Evolutionary conservation across 1,140 invertebrate species (phyloP).

Genomic region (Nasonia longicornis): DNA sequence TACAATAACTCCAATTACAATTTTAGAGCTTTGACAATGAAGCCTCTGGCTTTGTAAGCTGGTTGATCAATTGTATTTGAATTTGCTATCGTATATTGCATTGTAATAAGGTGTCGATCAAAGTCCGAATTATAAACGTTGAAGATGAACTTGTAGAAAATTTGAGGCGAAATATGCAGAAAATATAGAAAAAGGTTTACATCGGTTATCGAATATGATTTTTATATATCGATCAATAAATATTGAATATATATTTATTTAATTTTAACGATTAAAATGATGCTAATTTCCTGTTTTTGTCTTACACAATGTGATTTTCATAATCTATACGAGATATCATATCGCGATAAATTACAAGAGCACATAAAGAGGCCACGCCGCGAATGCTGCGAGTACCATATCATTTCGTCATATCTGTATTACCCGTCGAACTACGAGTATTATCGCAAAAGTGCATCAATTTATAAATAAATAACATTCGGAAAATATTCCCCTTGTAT

Average conservation of each 20-base stretch:
- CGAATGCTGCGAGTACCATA: background rate
- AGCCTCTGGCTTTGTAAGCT: slow-evolving; percentile 23
- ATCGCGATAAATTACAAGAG: background rate
- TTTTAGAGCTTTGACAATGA: slow-evolving; percentile 42
- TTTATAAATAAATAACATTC: too few relatives aligned
- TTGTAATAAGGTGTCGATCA: background rate
- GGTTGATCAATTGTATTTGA: slow-evolving; percentile 29
- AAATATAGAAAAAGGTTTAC: background rate
- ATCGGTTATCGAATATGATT: background rate
- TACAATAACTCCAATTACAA: slow-evolving; percentile 44
- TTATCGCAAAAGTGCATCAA: background rate
- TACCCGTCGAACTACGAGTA: background rate
- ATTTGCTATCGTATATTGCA: slow-evolving; percentile 5
- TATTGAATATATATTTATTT: background rate
- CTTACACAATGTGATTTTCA: background rate
- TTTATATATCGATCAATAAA: background rate
- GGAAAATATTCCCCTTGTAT: background rate
- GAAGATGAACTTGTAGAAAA: background rate
- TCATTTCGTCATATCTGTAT: background rate
- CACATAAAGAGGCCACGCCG: background rate
- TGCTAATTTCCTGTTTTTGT: background rate
- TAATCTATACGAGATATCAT: too few relatives aligned
- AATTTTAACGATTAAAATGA: background rate
- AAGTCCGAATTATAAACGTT: background rate
- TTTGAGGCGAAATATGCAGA: background rate